Evolutionary conservation across 2,888 invertebrate genomes (phyloP).

Genomic region (Agriotes lineatus): DNA sequence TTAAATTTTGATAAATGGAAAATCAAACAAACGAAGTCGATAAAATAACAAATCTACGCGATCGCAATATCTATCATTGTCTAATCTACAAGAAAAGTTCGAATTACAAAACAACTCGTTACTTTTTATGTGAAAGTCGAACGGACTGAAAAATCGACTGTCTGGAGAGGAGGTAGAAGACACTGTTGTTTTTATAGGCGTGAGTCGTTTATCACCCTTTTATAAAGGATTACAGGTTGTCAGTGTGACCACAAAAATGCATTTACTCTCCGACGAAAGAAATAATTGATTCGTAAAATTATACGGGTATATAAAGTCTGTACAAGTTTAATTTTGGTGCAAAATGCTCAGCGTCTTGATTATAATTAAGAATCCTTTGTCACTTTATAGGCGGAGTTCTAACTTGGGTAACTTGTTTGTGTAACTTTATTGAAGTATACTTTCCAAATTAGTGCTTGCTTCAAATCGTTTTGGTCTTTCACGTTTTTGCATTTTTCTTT

Average conservation of each 20-base stretch:
- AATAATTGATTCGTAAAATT: constrained; percentile 22
- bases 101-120: constrained; percentile 38
- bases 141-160: constrained; percentile 37
- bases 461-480: constrained; percentile 11
- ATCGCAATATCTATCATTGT: constrained; percentile 12
- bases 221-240: constrained; percentile 26
- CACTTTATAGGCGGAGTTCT: constrained; percentile 20
- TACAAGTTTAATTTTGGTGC: constrained; percentile 20
- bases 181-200: constrained; percentile 35
- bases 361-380: constrained; percentile 33
- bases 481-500: neutral
- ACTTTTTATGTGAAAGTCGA: constrained; percentile 23
- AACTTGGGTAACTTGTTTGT: constrained; percentile 33
- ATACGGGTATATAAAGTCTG: constrained; percentile 27
- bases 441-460: constrained; percentile 26
- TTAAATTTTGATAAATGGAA: too few relatives aligned
- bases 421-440: constrained; percentile 27
- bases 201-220: constrained; percentile 26
- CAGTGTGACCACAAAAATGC: constrained; percentile 43
- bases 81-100: constrained; percentile 22
- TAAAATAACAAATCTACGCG: neutral
- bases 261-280: constrained; percentile 26
- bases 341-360: constrained; percentile 30
- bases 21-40: too few relatives aligned
- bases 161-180: constrained; percentile 36